These are phyloP conservation scores for Augiades crinisus DNA, from an alignment of 2,888 invertebrate genomes.

Conservation along the genomic window DNA sequence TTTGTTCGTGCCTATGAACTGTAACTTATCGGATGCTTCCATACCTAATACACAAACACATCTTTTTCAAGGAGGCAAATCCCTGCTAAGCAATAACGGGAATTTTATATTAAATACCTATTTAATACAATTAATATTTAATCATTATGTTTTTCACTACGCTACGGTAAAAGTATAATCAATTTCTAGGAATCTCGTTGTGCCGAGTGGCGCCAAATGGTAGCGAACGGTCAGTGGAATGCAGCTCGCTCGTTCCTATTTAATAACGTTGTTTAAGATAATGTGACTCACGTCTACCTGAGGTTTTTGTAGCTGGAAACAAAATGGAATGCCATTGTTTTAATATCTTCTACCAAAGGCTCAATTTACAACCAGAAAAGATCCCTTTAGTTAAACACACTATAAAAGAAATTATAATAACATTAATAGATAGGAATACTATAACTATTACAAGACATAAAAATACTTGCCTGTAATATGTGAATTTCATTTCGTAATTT, in stretches of 20 bases:
- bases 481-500: no score
- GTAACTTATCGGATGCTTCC: no score
- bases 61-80: no score
- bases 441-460: no score
- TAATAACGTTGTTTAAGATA: constrained; percentile 4
- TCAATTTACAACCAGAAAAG: not conserved
- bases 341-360: not conserved
- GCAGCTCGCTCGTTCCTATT: not conserved
- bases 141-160: no score
- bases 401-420: not conserved
- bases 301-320: constrained; percentile 1
- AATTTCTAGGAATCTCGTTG: not conserved
- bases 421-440: not conserved
- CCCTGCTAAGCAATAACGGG: no score
- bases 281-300: constrained; percentile 14
- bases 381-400: not conserved
- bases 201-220: not conserved
- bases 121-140: no score
- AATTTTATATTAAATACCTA: no score
- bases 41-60: no score
- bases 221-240: constrained; percentile 2
- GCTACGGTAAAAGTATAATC: no score
- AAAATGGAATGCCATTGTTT: constrained; percentile 8
- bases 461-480: no score
- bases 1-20: no score